A percentile compares a stretch with the other conserved stretches of the same genome.
Evolutionary conservation across 2,888 invertebrate species (phyloP).

Genomic region (Flexamia atlantica): DNA sequence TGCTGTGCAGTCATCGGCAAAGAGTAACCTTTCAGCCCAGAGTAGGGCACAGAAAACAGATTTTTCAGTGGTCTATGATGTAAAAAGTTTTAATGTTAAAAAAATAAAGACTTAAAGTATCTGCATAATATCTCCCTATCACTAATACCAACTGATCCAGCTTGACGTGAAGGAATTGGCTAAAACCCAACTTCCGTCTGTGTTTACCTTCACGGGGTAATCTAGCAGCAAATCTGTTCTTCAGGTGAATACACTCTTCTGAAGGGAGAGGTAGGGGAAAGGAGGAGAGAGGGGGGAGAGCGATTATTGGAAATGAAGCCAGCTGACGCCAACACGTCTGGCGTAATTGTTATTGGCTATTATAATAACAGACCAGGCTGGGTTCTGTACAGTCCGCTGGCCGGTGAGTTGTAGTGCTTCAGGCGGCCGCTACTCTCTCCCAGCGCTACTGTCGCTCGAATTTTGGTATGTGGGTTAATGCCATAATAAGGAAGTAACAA

Average conservation of each 20-base stretch:
- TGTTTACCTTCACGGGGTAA: background rate
- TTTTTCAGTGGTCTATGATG: too few species aligned
- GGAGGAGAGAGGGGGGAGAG: conserved; percentile 1
- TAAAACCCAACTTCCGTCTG: too few species aligned
- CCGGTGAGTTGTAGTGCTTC: background rate
- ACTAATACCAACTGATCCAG: too few species aligned
- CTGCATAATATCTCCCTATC: too few species aligned
- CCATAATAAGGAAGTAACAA: too few species aligned
- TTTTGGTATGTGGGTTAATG: background rate
- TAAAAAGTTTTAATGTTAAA: too few species aligned
- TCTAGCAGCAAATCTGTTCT: conserved; percentile 21
- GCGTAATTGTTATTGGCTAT: conserved; percentile 52
- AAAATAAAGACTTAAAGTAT: too few species aligned
- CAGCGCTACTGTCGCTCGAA: background rate
- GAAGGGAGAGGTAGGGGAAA: background rate
- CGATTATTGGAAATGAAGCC: conserved; percentile 46
- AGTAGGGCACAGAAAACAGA: too few species aligned
- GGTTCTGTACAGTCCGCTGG: conserved; percentile 34
- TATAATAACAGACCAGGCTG: conserved; percentile 43
- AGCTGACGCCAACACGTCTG: conserved; percentile 45
- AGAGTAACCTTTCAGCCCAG: too few species aligned
- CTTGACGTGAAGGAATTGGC: too few species aligned
- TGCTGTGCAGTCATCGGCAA: too few species aligned
- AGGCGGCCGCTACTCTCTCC: background rate
- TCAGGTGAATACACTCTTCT: conserved; percentile 9